phyloP scores from a whole-genome alignment of 1,140 invertebrate genomes.

The Xylocopa sonorina region DNA sequence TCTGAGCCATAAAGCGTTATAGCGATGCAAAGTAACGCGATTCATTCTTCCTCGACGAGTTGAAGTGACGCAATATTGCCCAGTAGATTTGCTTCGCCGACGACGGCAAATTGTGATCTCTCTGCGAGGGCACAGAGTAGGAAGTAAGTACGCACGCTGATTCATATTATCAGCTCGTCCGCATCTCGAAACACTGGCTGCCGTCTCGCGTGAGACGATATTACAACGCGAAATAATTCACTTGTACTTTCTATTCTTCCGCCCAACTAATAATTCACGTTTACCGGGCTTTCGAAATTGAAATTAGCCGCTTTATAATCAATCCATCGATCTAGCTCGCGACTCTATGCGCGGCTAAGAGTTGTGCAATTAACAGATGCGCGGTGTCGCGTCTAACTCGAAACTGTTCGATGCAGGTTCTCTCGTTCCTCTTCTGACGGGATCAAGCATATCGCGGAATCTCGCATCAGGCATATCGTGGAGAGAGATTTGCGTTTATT shows the following conservation, averaged over 20 bases:
- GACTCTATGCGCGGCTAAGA: no score
- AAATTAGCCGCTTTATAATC: conserved; percentile 29
- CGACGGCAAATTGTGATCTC: conserved; percentile 6
- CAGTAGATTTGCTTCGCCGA: not conserved
- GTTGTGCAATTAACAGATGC: conserved; percentile 31
- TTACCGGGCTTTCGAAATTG: conserved; percentile 25
- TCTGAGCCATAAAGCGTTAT: not conserved
- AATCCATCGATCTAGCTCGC: conserved; percentile 12
- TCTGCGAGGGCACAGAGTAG: not conserved
- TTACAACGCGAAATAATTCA: conserved; percentile 15
- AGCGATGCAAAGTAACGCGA: not conserved
- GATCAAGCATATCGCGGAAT: conserved; percentile 45
- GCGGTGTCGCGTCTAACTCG: conserved; percentile 11
- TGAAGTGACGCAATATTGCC: conserved; percentile 3
- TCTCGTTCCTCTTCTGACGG: not conserved
- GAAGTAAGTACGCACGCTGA: conserved; percentile 21
- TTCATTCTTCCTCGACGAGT: conserved; percentile 3
- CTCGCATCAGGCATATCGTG: conserved; percentile 43
- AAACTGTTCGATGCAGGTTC: not conserved
- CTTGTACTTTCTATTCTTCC: conserved; percentile 37
- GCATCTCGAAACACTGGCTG: not conserved
- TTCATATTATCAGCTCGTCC: conserved; percentile 30
- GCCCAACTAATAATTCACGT: not conserved
- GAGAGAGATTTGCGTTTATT: conserved; percentile 16
- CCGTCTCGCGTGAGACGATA: not conserved